phyloP scores from a whole-genome alignment of 2,113 vertebrate species.

The Nasalis larvatus region DNA sequence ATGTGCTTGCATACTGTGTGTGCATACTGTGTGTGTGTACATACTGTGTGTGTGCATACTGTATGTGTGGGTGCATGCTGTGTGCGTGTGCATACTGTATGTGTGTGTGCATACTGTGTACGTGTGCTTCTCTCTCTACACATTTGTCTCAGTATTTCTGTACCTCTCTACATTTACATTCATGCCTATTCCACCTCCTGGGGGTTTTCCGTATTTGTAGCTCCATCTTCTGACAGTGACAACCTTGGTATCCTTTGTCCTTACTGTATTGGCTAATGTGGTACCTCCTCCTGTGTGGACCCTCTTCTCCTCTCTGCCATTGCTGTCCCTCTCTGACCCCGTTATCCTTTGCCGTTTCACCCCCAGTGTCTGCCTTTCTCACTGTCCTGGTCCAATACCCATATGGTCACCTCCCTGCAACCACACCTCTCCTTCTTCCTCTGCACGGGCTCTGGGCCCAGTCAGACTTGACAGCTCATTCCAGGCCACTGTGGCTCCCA shows the following conservation, averaged over 20 bases:
- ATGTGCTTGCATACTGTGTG: too few relatives aligned
- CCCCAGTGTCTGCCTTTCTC: neutral
- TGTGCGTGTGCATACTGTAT: too few relatives aligned
- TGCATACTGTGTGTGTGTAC: too few relatives aligned
- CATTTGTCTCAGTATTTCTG: neutral
- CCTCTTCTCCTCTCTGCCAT: neutral
- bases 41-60: too few relatives aligned
- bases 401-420: accelerated
- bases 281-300: too few relatives aligned
- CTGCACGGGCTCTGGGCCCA: neutral
- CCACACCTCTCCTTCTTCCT: neutral
- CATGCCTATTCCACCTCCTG: neutral
- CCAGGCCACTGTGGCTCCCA: accelerated
- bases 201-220: neutral
- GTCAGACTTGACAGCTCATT: neutral
- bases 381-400: neutral
- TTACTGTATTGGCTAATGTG: neutral
- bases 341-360: neutral
- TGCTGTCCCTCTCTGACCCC: too few relatives aligned
- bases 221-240: neutral
- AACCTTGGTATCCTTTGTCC: neutral
- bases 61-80: too few relatives aligned
- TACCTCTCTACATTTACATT: neutral
- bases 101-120: too few relatives aligned
- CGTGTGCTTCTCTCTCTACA: too few relatives aligned